A percentile compares a stretch with the other conserved stretches of the same genome.
These are phyloP conservation scores for Biston stratarius DNA, from an alignment of 2,888 invertebrate genomes.

Conservation along the genomic window DNA sequence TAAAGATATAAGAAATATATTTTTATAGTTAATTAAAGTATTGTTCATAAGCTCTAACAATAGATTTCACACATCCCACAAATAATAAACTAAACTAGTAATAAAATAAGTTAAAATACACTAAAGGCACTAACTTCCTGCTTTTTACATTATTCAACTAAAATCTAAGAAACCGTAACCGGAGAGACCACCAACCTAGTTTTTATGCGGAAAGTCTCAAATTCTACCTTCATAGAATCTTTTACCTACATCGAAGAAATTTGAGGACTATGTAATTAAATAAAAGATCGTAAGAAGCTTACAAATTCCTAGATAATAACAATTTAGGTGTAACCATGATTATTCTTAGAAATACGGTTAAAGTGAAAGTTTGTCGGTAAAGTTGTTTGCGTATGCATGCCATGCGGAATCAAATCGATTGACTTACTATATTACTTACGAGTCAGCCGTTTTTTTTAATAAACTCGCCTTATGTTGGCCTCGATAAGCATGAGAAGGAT, in stretches of 20 bases:
- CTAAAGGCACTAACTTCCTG: slow-evolving; percentile 20
- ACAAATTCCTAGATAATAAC: slow-evolving; percentile 4
- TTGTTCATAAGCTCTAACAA: neutral
- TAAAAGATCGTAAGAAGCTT: neutral
- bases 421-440: no score
- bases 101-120: slow-evolving; percentile 5
- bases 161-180: slow-evolving; percentile 30
- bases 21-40: no score
- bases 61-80: neutral
- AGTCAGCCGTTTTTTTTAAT: no score
- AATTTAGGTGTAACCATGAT: neutral
- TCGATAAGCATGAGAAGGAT: no score
- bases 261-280: neutral
- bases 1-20: no score
- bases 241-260: slow-evolving; percentile 36
- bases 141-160: slow-evolving; percentile 1
- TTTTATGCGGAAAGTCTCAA: slow-evolving; percentile 17
- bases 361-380: neutral
- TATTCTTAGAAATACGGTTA: neutral
- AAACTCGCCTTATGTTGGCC: no score
- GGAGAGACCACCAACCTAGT: slow-evolving; percentile 20
- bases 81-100: neutral
- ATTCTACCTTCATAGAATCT: slow-evolving; percentile 26
- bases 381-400: no score
- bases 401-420: no score